Evolutionary conservation across 2,888 invertebrate genomes (phyloP).

Genomic region (Pseudeuparius sepicola): DNA sequence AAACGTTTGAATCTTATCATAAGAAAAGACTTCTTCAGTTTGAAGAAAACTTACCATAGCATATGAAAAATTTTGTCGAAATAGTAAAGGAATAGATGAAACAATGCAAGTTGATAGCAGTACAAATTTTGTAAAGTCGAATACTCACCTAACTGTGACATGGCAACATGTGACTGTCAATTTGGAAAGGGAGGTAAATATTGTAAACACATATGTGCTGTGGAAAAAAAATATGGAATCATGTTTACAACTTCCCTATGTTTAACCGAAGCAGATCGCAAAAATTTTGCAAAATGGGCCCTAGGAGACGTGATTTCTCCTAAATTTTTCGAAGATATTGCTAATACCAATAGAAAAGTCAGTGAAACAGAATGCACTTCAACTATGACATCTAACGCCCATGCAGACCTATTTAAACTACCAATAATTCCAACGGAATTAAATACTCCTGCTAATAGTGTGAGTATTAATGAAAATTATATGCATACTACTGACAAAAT

Average conservation of each 20-base stretch:
- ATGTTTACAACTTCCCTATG: constrained; percentile 1
- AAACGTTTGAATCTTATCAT: constrained; percentile 7
- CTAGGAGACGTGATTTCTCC: constrained; percentile 3
- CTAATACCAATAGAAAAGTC: background rate
- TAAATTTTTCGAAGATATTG: constrained; percentile 8
- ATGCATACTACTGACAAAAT: constrained; percentile 1
- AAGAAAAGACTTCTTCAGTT: constrained; percentile 9
- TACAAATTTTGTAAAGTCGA: constrained; percentile 4
- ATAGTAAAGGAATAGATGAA: constrained; percentile 1
- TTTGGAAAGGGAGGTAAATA: constrained; percentile 2
- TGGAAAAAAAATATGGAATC: constrained; percentile 5
- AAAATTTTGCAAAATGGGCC: constrained; percentile 5
- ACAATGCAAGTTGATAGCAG: constrained; percentile 4
- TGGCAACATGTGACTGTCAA: constrained; percentile 8
- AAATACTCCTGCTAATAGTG: constrained; percentile 1
- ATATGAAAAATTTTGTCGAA: constrained; percentile 8
- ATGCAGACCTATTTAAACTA: constrained; percentile 3
- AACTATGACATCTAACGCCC: background rate
- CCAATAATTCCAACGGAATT: constrained; percentile 4
- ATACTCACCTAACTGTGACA: constrained; percentile 1
- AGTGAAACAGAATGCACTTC: constrained; percentile 6
- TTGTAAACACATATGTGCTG: constrained; percentile 6
- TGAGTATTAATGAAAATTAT: constrained; percentile 4
- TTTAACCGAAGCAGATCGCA: constrained; percentile 7
- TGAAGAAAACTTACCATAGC: constrained; percentile 1